These are phyloP conservation scores for Sweltsa coloradensis DNA, from an alignment of 1,140 invertebrate species.

Conservation along the genomic window DNA sequence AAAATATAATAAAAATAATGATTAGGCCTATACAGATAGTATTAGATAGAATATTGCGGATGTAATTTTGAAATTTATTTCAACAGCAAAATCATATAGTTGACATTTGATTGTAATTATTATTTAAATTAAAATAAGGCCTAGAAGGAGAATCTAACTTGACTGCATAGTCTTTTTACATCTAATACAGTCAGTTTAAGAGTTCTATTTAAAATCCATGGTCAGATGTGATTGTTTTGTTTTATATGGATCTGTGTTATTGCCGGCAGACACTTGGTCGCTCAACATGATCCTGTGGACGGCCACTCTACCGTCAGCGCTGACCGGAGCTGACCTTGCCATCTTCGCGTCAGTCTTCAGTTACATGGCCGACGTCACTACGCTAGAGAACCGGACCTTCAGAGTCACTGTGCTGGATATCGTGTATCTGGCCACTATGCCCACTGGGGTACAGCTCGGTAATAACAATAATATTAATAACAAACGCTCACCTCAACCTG, in stretches of 20 bases:
- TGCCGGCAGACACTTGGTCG: conserved; percentile 44
- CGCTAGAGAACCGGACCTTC: conserved; percentile 45
- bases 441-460: conserved; percentile 54
- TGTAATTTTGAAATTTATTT: too few relatives aligned
- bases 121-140: too few relatives aligned
- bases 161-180: conserved; percentile 1
- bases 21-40: too few relatives aligned
- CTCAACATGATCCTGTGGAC: conserved; percentile 59
- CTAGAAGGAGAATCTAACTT: too few relatives aligned
- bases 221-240: conserved; percentile 9
- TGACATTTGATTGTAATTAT: too few relatives aligned
- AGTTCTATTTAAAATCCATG: background rate
- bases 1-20: too few relatives aligned
- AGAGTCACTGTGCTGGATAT: conserved; percentile 60
- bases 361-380: conserved; percentile 58
- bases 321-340: conserved; percentile 58
- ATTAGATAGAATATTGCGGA: too few relatives aligned
- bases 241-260: too few relatives aligned
- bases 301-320: conserved; percentile 52
- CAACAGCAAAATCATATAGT: too few relatives aligned
- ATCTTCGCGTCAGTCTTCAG: conserved; percentile 61
- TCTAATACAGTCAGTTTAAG: background rate
- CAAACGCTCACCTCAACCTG: too few relatives aligned
- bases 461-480: too few relatives aligned
- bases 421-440: conserved; percentile 60